Base-by-base conservation (phyloP, 2,113 vertebrate genomes). In the Haemorhous mexicanus region DNA sequence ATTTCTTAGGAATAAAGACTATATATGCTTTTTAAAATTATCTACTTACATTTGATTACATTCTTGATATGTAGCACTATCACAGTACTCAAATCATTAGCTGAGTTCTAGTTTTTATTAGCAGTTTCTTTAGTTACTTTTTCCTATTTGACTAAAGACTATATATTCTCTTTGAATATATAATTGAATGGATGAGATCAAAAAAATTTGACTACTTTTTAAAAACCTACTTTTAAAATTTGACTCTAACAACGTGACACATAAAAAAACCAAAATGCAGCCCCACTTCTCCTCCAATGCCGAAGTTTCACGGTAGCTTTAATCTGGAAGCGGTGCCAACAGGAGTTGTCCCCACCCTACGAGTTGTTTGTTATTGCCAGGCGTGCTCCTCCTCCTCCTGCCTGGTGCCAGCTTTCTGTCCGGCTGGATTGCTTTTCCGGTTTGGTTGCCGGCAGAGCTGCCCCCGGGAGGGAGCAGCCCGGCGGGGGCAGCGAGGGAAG, bases 301-400 rank as follows among this genome's bases (percentile, higher is more conserved):
- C 0, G 0, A 37, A 53, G 46, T 80, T 85, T 53, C 75, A 23
- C 3, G 67, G 55, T 47, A 52, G 58, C 73, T 67, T 87, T 70
- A 43, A 47, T 27, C 26, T 93, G 85, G 37, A 88, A 84, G 55
- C 21, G 56, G 11, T 91, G 92, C 84, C 78, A 64, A 49, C 37
- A 77, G 75, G 61, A 77, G 47, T 64, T 89, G 86, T 93, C 94
- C 61, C 91, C 83, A 81, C 78, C 72, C 94, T 87, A 28, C 46
- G 62, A 33, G 61, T 47, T 92, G 83, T 62, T 94, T 94, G 82
- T 70, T 84, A 80, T 52, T 70, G 46, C 46, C 91, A 37, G 73
- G 75, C 66, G 75, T 55, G 84, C 90, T 94, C 46, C 91, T 96
- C 64, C 92, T 84, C 30, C 69, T 87, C 30, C 47, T 28, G 82